A percentile compares a stretch with the other conserved stretches of the same genome.
Conservation (phyloP, 92 coral and sea anemone species). For the Zoanthus sansibaricus region DNA sequence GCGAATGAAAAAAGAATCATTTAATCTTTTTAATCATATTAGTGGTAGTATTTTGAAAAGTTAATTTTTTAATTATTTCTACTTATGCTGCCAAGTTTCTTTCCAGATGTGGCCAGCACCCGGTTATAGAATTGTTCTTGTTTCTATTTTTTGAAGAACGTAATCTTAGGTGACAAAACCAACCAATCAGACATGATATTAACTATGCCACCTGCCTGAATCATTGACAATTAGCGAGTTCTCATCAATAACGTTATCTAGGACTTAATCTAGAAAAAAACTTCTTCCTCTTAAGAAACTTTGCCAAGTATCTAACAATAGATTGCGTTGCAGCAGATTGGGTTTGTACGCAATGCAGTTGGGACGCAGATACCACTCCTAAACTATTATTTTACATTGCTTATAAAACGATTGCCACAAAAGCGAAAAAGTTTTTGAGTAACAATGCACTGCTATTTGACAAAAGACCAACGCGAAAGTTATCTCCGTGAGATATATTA, state of each 20-base stretch:
- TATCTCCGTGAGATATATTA: conserved; percentile 86
- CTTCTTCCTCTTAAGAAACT: neutral
- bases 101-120: neutral
- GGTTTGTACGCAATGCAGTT: neutral
- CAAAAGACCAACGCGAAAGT: conserved; percentile 90
- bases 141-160: conserved; percentile 37
- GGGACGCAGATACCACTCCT: neutral
- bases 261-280: conserved; percentile 9
- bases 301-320: neutral
- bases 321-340: neutral
- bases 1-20: too few relatives aligned
- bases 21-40: too few relatives aligned
- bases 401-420: neutral
- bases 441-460: conserved; percentile 77
- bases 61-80: too few relatives aligned
- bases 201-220: conserved; percentile 18
- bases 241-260: conserved; percentile 26
- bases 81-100: neutral
- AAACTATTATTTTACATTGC: neutral
- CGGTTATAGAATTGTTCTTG: conserved; percentile 20
- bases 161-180: conserved; percentile 27
- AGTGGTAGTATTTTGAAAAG: too few relatives aligned
- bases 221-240: neutral
- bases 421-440: neutral
- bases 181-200: neutral